Evolutionary conservation across 2,888 invertebrate species (phyloP), one percentile per base, ranked within the genome.

Genomic region (Allacma fusca): DNA sequence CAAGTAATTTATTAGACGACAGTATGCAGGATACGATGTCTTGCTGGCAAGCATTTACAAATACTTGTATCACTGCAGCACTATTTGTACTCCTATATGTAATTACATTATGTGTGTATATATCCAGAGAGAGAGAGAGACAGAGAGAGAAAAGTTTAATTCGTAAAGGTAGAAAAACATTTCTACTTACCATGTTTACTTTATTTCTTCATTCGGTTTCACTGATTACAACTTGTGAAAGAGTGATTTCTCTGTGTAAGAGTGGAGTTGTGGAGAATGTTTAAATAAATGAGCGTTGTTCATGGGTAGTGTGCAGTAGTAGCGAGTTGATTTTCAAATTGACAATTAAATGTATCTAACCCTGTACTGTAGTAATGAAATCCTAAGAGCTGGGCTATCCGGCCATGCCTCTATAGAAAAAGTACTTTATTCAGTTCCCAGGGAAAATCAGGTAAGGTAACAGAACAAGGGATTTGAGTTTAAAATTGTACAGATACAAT

Each of bases 291-390:
- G 62, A 24, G 24, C 9, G 12, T 2, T 12, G 4, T 23, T 24
- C 24, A 23, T 50, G 16, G 19, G 50, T 50, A 9, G 1, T 50
- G 40, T 40, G 28, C 23, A 68, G 13, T 23, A 70, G 70, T 70
- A 44, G 40, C 70, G 50, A 70, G 50, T n/a, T 68, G 68, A 68
- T 68, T 68, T 68, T 40, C 40, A 40, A 28, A 29, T 34, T 1
- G 68, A 68, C 68, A 68, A 68, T 68, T 68, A 68, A 29, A 68
- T 29, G 65, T 24, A 65, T 26, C 65, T 13, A 19, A 29, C 9
- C 28, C 26, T 5, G 65, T 28, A 50, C 1, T 50, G 16, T 19
- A 50, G 50, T 50, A 50, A 62, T 62, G 21, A 12, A 21, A 62
- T 19, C 29, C 1, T 67, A 26, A 23, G n/a, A 12, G 23, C 62